A percentile compares a stretch with the other conserved stretches of the same genome.
Evolutionary conservation across 2,113 vertebrate species (phyloP).

Genomic region (Todiramphus saurophagus): DNA sequence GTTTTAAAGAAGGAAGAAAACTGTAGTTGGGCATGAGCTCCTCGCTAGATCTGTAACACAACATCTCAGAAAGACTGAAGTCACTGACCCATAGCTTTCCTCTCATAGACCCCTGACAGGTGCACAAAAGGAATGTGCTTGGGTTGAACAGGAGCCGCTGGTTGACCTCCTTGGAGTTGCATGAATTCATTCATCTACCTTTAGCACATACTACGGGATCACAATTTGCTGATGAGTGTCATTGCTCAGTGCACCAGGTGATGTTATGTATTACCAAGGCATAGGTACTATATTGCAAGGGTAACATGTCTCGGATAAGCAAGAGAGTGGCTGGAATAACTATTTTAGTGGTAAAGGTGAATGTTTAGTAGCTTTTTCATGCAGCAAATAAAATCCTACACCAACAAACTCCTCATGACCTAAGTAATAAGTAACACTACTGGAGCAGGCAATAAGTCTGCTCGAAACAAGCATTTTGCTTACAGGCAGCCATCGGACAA

Average conservation of each 20-base stretch:
- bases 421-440: not conserved
- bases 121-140: not conserved
- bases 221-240: not conserved
- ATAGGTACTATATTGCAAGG: not conserved
- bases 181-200: not conserved
- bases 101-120: not conserved
- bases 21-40: not conserved
- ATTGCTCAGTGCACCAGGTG: not conserved
- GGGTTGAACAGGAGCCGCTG: not conserved
- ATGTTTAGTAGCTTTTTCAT: not conserved
- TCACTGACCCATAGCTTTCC: not conserved
- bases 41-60: not conserved
- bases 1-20: not conserved
- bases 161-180: not conserved
- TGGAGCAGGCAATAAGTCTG: not conserved
- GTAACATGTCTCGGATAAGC: fast-evolving
- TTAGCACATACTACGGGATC: not conserved
- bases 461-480: not conserved
- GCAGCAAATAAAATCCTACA: not conserved
- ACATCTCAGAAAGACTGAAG: not conserved
- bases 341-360: not conserved
- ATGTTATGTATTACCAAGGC: not conserved
- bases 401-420: not conserved
- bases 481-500: not conserved
- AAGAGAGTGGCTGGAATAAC: not conserved